A percentile compares a stretch with the other conserved stretches of the same genome.
phyloP scores from a whole-genome alignment of 2,797 vertebrate genomes.

The Avahi laniger region DNA sequence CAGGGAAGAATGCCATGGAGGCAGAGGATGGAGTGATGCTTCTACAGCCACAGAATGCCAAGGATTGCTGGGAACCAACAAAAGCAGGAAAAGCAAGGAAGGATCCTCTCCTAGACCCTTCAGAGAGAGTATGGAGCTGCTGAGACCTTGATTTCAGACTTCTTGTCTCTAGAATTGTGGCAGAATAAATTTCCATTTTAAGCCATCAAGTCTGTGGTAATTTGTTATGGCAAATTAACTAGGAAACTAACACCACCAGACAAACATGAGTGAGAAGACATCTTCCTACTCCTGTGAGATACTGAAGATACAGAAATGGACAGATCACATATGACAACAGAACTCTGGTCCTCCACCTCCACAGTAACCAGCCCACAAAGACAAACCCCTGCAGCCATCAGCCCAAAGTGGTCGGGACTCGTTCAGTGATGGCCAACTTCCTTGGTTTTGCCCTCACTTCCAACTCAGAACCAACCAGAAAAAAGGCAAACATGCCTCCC shows the following conservation, averaged over 20 bases:
- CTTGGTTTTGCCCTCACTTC: background rate
- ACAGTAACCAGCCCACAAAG: background rate
- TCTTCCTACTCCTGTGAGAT: background rate
- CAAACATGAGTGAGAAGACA: background rate
- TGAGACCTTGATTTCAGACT: background rate
- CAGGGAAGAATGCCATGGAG: background rate
- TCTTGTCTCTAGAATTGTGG: background rate
- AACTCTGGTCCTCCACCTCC: background rate
- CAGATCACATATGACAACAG: fast-evolving
- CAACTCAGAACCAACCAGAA: background rate
- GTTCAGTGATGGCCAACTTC: background rate
- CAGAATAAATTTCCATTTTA: background rate
- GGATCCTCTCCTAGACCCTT: background rate
- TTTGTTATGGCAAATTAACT: background rate
- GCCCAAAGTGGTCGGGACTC: background rate
- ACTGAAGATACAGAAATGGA: background rate
- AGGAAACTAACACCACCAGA: background rate
- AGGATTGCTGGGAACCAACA: background rate
- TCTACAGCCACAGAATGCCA: background rate
- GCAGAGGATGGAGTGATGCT: background rate
- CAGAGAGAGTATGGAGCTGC: background rate
- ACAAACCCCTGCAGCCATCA: background rate
- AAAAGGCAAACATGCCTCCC: background rate
- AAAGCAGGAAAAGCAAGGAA: background rate
- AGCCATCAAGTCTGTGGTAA: background rate